Base-by-base conservation (phyloP, 2,797 vertebrate species). In the Choloepus didactylus region DNA sequence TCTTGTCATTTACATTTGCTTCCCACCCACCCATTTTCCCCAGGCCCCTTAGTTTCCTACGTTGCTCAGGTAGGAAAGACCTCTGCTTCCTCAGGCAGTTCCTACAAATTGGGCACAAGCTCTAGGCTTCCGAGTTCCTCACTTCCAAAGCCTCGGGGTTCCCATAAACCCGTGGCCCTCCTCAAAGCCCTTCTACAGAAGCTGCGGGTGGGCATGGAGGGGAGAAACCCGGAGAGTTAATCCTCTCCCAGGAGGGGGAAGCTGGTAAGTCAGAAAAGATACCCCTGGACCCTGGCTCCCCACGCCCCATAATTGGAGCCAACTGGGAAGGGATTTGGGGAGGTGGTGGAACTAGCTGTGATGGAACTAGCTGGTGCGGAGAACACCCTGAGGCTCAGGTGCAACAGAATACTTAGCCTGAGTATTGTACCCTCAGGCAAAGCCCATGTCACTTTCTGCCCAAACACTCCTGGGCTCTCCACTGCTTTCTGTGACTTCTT, bases 91-190 rank as follows among this genome's bases (percentile, higher is more conserved):
- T 41, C 64, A 19, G 3, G 25, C 4, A 9, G 49, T 41, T 77
- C 77, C 49, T 83, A 81, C 72, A 89, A 76, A 89, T 2, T 18
- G 75, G 64, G n/a, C 79, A 27, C 94, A 83, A 49, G 70, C 9
- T 23, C 38, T 1, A 3, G 27, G 31, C 73, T 51, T 27, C 72
- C 0, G 25, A 35, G 41, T 35, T 11, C 54, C 62, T 64, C 16
- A 31, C 80, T 25, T 11, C 16, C n/a, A n/a, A 67, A 79, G 67
- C 51, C 77, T 21, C 4, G 0, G 7, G 9, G 60, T 1, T 2
- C 44, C 49, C 21, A 14, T 54, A 27, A 60, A 75, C 69, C 6
- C 6, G 0, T 3, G 2, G 29, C 29, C 29, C 12, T 51, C 75
- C 35, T 18, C 16, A 3, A 15, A 44, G 77, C 51, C 23, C 7